Conservation (phyloP, 2,797 vertebrate genomes). For the Trematomus bernacchii region DNA sequence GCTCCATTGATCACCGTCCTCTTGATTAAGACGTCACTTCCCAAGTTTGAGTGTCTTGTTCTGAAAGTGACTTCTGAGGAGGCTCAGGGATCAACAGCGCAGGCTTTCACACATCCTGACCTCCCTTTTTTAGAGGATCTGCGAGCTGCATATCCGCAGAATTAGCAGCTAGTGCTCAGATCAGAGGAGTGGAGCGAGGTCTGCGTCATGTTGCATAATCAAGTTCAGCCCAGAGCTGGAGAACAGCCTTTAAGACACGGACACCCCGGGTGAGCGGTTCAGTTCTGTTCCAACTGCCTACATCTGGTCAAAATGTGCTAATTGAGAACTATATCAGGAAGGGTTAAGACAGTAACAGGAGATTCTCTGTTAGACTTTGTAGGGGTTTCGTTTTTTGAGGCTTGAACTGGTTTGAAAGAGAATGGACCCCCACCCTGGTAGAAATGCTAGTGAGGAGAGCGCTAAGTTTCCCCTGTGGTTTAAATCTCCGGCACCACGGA, state of each 20-base stretch:
- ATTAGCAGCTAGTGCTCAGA: conserved; percentile 43
- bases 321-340: background rate
- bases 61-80: background rate
- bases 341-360: background rate
- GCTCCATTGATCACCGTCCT: background rate
- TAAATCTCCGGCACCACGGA: conserved; percentile 57
- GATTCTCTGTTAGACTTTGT: background rate
- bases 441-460: conserved; percentile 67
- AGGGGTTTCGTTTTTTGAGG: conserved; percentile 9
- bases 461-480: conserved; percentile 52
- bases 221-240: conserved; percentile 70
- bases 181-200: conserved; percentile 56
- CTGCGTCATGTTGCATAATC: conserved; percentile 81
- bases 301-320: background rate
- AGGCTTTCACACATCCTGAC: conserved; percentile 19
- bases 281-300: conserved; percentile 20
- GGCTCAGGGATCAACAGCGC: conserved; percentile 2
- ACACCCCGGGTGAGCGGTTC: conserved; percentile 35
- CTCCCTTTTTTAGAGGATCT: conserved; percentile 15
- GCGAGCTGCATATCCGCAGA: too few relatives aligned
- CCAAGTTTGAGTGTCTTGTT: background rate
- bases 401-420: conserved; percentile 14
- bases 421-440: conserved; percentile 11
- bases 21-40: background rate
- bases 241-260: conserved; percentile 67